Conservation (phyloP, 2,888 invertebrate genomes). For the Drosophila anceps region DNA sequence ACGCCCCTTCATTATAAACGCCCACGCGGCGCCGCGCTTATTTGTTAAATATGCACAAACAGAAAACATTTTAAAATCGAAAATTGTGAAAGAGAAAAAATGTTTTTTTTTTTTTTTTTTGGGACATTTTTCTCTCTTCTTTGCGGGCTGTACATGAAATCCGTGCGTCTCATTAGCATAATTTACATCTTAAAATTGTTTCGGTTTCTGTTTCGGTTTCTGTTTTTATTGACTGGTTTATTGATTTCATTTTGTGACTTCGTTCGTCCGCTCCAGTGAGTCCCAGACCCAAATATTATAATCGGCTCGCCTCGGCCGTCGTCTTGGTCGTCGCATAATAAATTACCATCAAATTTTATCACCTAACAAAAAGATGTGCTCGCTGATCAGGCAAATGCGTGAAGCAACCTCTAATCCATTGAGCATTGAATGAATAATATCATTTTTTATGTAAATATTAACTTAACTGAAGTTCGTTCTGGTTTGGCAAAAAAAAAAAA, state of each 20-base stretch:
- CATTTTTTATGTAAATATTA: conserved; percentile 59
- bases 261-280: conserved; percentile 50
- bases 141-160: conserved; percentile 53
- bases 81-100: conserved; percentile 44
- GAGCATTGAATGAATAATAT: conserved; percentile 65
- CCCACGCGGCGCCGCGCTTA: conserved; percentile 56
- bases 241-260: conserved; percentile 75
- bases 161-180: conserved; percentile 71
- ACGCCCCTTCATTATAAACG: conserved; percentile 48
- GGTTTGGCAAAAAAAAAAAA: conserved; percentile 11
- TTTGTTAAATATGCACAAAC: conserved; percentile 36
- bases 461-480: conserved; percentile 25
- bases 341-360: conserved; percentile 74
- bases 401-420: conserved; percentile 54
- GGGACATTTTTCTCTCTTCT: conserved; percentile 7
- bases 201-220: conserved; percentile 71
- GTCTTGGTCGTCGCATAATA: conserved; percentile 53
- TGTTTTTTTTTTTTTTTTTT: conserved; percentile 9
- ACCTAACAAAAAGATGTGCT: conserved; percentile 61
- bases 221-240: conserved; percentile 78
- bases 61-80: conserved; percentile 26
- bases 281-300: conserved; percentile 18
- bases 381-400: conserved; percentile 62
- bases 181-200: conserved; percentile 78
- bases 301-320: conserved; percentile 19